Percentiles rank a stretch among this genome's conserved stretches.
Evolutionary conservation across 1,140 invertebrate genomes (phyloP).

Genomic region (Achatina immaculata): DNA sequence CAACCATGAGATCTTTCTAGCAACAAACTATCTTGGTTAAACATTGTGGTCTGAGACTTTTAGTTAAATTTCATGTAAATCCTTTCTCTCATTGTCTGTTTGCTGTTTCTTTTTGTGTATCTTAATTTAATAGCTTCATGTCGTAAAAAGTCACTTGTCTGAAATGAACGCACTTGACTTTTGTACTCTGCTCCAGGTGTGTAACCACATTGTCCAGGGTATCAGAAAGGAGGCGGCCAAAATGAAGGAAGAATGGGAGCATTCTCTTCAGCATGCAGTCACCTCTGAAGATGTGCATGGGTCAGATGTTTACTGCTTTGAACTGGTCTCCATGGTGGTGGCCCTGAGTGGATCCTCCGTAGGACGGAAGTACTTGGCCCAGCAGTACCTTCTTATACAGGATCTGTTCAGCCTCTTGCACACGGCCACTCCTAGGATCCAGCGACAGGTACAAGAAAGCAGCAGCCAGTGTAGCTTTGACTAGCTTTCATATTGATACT

Average conservation of each 20-base stretch:
- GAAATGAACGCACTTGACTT: background rate
- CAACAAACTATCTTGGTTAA: too few species aligned
- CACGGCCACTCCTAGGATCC: slow-evolving; percentile 93
- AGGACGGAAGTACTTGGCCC: slow-evolving; percentile 89
- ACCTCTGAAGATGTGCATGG: slow-evolving; percentile 45
- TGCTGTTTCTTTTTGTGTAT: too few species aligned
- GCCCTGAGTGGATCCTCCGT: slow-evolving; percentile 94
- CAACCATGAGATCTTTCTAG: too few species aligned
- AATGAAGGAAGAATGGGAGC: slow-evolving; percentile 91
- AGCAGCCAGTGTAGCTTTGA: background rate
- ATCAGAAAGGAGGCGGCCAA: slow-evolving; percentile 88
- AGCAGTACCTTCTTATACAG: slow-evolving; percentile 85
- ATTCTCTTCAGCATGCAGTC: slow-evolving; percentile 38
- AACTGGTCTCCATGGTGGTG: slow-evolving; percentile 94
- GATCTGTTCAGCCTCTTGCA: slow-evolving; percentile 91
- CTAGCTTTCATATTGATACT: background rate
- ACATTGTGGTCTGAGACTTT: too few species aligned
- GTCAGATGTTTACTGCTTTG: slow-evolving; percentile 95
- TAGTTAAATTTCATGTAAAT: too few species aligned
- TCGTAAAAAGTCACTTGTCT: too few species aligned
- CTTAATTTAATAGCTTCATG: too few species aligned
- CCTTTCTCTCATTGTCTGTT: too few species aligned
- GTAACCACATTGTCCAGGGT: slow-evolving; percentile 92
- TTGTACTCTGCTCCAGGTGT: slow-evolving; percentile 77
- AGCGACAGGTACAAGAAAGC: slow-evolving; percentile 81